These are phyloP conservation scores for Ammodytes marinus DNA, from an alignment of 2,113 vertebrate genomes.

Conservation along the genomic window DNA sequence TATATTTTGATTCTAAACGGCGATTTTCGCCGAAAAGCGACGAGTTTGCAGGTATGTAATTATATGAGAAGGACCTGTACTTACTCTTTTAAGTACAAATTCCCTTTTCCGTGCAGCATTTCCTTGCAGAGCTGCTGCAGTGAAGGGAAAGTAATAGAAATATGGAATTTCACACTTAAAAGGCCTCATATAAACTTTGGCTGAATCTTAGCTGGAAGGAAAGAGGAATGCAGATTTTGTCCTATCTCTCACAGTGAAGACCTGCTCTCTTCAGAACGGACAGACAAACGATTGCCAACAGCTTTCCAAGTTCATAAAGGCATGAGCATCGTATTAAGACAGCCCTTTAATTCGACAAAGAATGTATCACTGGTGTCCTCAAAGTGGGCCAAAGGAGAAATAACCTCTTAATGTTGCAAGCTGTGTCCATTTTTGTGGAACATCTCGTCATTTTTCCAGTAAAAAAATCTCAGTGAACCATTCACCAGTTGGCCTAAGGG, in stretches of 20 bases:
- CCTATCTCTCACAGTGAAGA: neutral
- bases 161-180: neutral
- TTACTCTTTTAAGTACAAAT: neutral
- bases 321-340: neutral
- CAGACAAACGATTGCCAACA: neutral
- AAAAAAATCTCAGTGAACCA: neutral
- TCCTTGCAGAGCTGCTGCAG: slow-evolving; percentile 9
- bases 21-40: too few species aligned
- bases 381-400: neutral
- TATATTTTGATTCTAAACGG: too few species aligned
- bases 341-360: neutral
- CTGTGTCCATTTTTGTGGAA: slow-evolving; percentile 1
- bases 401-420: neutral
- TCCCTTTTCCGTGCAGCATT: neutral
- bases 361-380: neutral
- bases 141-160: neutral
- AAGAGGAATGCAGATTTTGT: neutral
- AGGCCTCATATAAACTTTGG: neutral
- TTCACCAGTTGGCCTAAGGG: slow-evolving; percentile 7
- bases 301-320: neutral
- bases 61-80: too few species aligned
- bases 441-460: neutral
- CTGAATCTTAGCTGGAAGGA: neutral
- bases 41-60: too few species aligned
- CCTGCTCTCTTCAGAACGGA: neutral